Conservation (phyloP, 1,140 invertebrate species). For the Trachymyrmex cornetzi region DNA sequence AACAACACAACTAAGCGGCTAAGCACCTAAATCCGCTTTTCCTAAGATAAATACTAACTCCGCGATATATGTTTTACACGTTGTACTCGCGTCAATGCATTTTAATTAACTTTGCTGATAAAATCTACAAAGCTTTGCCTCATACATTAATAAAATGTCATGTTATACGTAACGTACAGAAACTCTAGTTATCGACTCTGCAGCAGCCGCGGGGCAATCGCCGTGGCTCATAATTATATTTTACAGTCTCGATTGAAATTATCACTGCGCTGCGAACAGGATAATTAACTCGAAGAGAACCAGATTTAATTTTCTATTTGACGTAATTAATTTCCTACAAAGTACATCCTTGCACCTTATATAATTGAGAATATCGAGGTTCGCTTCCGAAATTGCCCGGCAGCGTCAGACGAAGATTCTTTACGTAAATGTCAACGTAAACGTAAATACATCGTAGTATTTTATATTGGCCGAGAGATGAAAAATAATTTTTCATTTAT, state of each 20-base stretch:
- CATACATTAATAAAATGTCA: slow-evolving; percentile 2
- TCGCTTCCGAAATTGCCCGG: not conserved
- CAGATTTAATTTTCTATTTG: slow-evolving; percentile 71
- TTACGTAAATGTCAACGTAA: not conserved
- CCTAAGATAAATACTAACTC: slow-evolving; percentile 37
- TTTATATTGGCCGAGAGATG: not conserved
- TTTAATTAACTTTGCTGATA: slow-evolving; percentile 48
- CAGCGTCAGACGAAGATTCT: slow-evolving; percentile 17
- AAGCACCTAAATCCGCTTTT: slow-evolving; percentile 45
- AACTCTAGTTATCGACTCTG: not conserved
- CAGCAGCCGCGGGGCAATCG: no score
- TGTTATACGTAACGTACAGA: no score
- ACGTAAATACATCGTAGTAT: not conserved
- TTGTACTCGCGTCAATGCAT: slow-evolving; percentile 6
- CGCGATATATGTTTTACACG: slow-evolving; percentile 11
- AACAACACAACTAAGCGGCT: slow-evolving; percentile 30
- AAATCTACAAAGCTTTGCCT: not conserved
- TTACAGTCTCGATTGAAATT: slow-evolving; percentile 66
- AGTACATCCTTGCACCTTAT: slow-evolving; percentile 34
- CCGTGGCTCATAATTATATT: slow-evolving; percentile 23
- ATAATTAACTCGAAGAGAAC: slow-evolving; percentile 68
- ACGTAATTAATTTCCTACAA: slow-evolving; percentile 71
- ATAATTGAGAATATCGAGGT: slow-evolving; percentile 43
- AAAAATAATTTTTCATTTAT: not conserved
- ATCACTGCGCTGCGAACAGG: slow-evolving; percentile 39